Base-by-base conservation (phyloP, 2,113 vertebrate genomes). In the Eptesicus fuscus region DNA sequence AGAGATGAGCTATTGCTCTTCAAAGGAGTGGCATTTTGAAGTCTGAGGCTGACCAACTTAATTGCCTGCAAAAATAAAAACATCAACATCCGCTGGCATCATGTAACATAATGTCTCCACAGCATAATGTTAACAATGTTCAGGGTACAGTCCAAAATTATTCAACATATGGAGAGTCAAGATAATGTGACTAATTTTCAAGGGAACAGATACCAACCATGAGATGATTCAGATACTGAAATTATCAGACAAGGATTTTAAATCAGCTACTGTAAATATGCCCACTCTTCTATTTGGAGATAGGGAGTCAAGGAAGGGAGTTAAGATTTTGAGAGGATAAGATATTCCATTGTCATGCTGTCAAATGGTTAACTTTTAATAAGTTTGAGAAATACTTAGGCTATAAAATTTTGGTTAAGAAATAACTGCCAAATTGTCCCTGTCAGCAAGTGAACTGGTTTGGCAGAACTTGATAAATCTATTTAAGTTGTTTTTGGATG, bases 141-240 rank as follows among this genome's bases (percentile, higher is more conserved):
- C 16, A 67, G 59, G n/a, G 65, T 91, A n/a, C 37, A 18, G 22
- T 79, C 70, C 20, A 80, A 84, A 96, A 84, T 90, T 90, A 79
- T 18, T 92, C 70, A 89, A 61, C 42, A n/a, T 65, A 53, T 84
- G 42, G 78, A 77, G 37, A 91, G 28, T 83, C 59, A 73, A 65
- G 78, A 83, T 65, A 92, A 90, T 90, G 44, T 91, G 5, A 95
- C 44, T n/a, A 69, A 91, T n/a, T 86, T 89, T 86, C 28, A 95
- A 80, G 51, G 7, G 32, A 88, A 93, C 37, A 93, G 9, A 90
- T 67, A 85, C 67, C 35, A 92, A 70, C 67, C 70, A 59, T 83
- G 5, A 93, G 12, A 79, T 87, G 56, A 93, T 63, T 16, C 42
- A 83, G 35, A 83, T 47, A 44, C 7, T 74, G n/a, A 88, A 73